Base-by-base conservation (phyloP, 1,140 invertebrate genomes). In the Nymphalis io region DNA sequence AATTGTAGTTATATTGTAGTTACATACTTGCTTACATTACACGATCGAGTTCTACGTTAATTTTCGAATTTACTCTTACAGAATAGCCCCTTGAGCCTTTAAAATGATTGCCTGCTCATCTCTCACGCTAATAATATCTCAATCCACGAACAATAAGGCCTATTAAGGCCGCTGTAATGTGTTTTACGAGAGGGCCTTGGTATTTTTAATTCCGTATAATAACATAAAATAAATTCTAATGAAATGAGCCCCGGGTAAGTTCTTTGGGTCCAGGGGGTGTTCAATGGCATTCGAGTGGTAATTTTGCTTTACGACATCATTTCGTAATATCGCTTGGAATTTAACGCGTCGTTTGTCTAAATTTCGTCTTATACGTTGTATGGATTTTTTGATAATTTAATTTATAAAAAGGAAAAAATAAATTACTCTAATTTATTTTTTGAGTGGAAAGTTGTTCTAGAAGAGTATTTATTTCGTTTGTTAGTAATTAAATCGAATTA, bases 231-330 rank as follows among this genome's bases (percentile, higher is more conserved):
- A 66, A 61, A 66, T 72, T 66, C 64, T 60, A 72, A 72, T 46
- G 48, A 66, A 67, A 57, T 57, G 51, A 46, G 40, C 63, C 63
- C 51, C 12, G 40, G 39, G 33, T 39, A 39, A 16, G 53, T 62
- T 39, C 46, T 20, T n/a, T 12, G 64, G 68, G 69, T 42, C 44
- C 15, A 46, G n/a, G 55, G n/a, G 48, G 63, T 59, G 58, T 60
- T 67, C 44, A 64, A 68, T 68, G 60, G 63, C 53, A 58, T 59
- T 73, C 59, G 40, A 67, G 70, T 68, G 73, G 75, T 75, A 70
- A 78, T 80, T 80, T 80, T 71, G 38, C 70, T 80, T 80, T 78
- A 78, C 64, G 75, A 66, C 67, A 61, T 63, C 67, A 73, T 73
- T 75, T 48, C n/a, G 58, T 78, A 75, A 78, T 74, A 58, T 75